Conservation (phyloP, 1,140 invertebrate genomes). For the Oedothorax gibbosus region DNA sequence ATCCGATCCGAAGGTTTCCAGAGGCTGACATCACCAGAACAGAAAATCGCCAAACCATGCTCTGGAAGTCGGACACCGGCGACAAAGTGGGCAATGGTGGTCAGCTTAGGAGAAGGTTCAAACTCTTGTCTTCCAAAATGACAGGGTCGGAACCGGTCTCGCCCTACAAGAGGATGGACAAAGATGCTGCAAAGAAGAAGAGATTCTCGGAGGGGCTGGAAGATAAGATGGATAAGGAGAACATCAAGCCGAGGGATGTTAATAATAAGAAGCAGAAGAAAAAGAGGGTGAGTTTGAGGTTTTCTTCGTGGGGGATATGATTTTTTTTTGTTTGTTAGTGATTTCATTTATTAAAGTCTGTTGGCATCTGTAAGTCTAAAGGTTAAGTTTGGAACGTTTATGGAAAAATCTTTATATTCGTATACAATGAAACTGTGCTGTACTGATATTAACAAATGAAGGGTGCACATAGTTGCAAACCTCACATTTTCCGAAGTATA, state of each 20-base stretch:
- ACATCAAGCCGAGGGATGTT: background rate
- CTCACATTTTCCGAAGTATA: no score
- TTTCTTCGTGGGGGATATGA: background rate
- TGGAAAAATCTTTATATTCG: no score
- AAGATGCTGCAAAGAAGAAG: constrained; percentile 17
- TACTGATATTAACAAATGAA: no score
- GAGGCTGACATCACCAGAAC: background rate
- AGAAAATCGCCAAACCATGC: background rate
- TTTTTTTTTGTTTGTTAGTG: no score
- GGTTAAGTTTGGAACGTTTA: no score
- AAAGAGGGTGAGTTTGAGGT: constrained; percentile 25
- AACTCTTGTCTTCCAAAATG: constrained; percentile 34
- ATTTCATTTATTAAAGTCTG: no score
- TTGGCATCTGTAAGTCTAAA: no score
- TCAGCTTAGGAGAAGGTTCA: background rate
- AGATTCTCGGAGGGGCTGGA: background rate
- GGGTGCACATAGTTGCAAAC: no score
- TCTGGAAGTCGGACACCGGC: constrained; percentile 12
- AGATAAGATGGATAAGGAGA: constrained; percentile 5
- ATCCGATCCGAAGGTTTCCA: background rate
- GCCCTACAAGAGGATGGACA: constrained; percentile 40
- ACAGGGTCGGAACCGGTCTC: background rate
- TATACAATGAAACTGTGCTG: no score
- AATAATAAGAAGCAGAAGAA: constrained; percentile 38
- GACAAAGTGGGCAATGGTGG: constrained; percentile 13